Evolutionary conservation across 2,888 invertebrate genomes (phyloP), one percentile per base, ranked within the genome.

Genomic region (Hirtodrosophila cameraria): DNA sequence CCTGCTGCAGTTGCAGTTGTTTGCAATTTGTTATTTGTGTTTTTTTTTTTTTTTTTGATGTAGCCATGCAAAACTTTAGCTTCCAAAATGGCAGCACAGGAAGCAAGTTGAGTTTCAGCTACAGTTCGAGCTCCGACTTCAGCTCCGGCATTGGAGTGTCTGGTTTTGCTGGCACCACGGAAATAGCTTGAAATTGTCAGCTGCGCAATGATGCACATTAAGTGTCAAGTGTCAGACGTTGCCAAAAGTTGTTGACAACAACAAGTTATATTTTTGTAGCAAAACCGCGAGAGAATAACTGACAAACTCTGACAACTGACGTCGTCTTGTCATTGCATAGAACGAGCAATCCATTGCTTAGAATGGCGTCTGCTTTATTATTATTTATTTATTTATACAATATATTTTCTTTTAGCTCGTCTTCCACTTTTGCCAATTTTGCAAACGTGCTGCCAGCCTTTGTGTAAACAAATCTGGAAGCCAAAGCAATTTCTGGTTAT

Each of bases 171-270:
- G 82, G 70, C 79, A 78, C 70, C 70, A 77, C 82, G 81, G 85
- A 84, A 85, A 75, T 82, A 79, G 82, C 81, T 79, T 77, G 85
- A 77, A 85, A 79, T 82, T 82, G 82, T 82, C 85, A 82, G 85
- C 79, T 76, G 85, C 81, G 81, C 81, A 82, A 82, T 82, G 81
- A 82, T 85, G 81, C 81, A 85, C 81, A 82, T 82, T 82, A 85
- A 82, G 82, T 82, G 85, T 85, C 82, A 82, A 82, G 83, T 85
- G 76, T 77, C 75, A 72, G 67, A 67, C 64, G 54, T 45, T 70
- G 67, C 75, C 75, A 81, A 73, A 84, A 84, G 78, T 81, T 84
- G 81, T 68, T 68, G 79, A 84, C 82, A 78, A 73, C 79, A 78
- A 64, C 68, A 60, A 46, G 48, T 42, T n/a, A 42, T 49, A 38